Evolutionary conservation across 1,140 invertebrate genomes (phyloP).

Genomic region (Papilio machaon): DNA sequence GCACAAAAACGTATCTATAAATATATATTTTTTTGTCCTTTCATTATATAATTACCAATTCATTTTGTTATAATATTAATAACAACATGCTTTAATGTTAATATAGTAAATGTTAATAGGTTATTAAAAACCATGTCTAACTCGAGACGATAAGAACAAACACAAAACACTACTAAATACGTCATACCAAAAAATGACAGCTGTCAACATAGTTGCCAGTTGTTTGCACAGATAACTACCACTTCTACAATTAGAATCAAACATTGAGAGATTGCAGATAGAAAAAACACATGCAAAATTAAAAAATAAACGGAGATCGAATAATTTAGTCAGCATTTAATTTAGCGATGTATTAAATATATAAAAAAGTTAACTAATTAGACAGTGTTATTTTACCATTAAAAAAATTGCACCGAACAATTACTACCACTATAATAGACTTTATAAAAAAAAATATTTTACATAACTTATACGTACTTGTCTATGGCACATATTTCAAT

Average conservation of each 20-base stretch:
- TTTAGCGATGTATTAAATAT: constrained; percentile 1
- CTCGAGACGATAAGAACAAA: constrained; percentile 17
- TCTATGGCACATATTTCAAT: constrained; percentile 32
- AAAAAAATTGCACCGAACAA: constrained; percentile 42
- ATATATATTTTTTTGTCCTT: constrained; percentile 9
- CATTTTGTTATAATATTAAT: constrained; percentile 23
- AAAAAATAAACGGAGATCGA: constrained; percentile 17
- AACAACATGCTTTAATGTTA: constrained; percentile 30
- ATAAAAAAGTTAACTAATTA: constrained; percentile 31
- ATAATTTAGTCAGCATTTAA: constrained; percentile 26
- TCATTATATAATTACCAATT: constrained; percentile 7
- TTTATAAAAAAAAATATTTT: constrained; percentile 36
- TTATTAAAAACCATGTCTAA: constrained; percentile 28
- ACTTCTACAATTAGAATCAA: constrained; percentile 18
- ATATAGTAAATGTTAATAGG: constrained; percentile 29
- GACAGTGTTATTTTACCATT: constrained; percentile 24
- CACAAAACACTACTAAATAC: background rate
- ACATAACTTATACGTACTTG: constrained; percentile 29
- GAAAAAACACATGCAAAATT: constrained; percentile 25
- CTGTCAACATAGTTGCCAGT: constrained; percentile 34
- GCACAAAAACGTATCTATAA: constrained; percentile 21
- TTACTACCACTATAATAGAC: constrained; percentile 38
- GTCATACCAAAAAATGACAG: background rate
- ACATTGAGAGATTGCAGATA: constrained; percentile 14
- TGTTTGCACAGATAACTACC: constrained; percentile 5